Percentiles rank a stretch among this genome's conserved stretches.
Conservation (phyloP, 1,140 invertebrate species). For the Carposina sasakii region DNA sequence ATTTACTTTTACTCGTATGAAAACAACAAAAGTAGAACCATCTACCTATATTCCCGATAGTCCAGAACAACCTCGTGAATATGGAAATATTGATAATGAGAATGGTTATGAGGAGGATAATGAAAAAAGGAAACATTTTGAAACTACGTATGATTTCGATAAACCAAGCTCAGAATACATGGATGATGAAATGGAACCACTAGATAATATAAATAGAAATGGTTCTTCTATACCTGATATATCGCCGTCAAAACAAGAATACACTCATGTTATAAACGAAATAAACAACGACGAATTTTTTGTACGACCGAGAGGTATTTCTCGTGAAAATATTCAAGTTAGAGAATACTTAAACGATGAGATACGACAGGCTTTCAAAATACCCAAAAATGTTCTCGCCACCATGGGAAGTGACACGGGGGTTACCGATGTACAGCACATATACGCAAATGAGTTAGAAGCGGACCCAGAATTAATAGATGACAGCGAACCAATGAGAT, state of each 20-base stretch:
- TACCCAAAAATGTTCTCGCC: constrained; percentile 76
- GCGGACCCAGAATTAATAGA: constrained; percentile 54
- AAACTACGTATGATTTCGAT: constrained; percentile 58
- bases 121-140: constrained; percentile 38
- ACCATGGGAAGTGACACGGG: constrained; percentile 67
- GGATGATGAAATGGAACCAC: constrained; percentile 30
- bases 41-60: constrained; percentile 41
- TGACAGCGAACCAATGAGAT: constrained; percentile 52
- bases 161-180: constrained; percentile 46
- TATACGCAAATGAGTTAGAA: constrained; percentile 53
- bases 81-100: constrained; percentile 45
- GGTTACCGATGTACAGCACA: constrained; percentile 47
- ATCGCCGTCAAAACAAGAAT: constrained; percentile 58
- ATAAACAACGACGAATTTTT: constrained; percentile 91
- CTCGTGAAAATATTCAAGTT: constrained; percentile 85
- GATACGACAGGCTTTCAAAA: constrained; percentile 84
- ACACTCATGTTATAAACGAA: constrained; percentile 81
- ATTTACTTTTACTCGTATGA: constrained; percentile 60
- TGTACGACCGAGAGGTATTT: constrained; percentile 83
- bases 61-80: constrained; percentile 55
- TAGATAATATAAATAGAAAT: constrained; percentile 28
- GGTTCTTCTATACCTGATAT: constrained; percentile 35
- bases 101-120: constrained; percentile 30
- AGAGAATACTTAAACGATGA: constrained; percentile 83
- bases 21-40: constrained; percentile 36